Evolutionary conservation across 2,888 invertebrate species (phyloP), one percentile per base, ranked within the genome.

Genomic region (Sipha maydis): DNA sequence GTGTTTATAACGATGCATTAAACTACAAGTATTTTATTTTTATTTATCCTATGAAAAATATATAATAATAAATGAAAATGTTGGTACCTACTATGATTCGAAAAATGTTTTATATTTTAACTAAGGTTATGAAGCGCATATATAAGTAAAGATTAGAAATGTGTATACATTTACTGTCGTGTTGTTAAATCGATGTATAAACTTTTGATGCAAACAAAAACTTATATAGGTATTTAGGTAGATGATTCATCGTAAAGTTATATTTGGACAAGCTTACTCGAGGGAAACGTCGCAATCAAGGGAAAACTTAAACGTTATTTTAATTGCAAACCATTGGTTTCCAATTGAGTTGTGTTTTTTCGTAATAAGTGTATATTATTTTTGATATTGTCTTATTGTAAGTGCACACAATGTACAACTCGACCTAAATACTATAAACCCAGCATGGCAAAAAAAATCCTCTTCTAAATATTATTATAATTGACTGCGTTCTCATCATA

Each of bases 241-340:
- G 54, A 83, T 25, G 48, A 38, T 54, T 25, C n/a, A 19, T n/a
- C 31, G 25, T 31, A 82, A 83, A 83, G 83, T 83, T 83, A n/a
- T 83, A 67, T 67, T 76, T 31, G 76, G 67, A 85, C 76, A 61
- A 77, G 41, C 77, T 76, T 85, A 85, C 48, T 41, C 67, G 17
- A 31, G 84, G 28, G 76, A 21, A 21, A 75, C 73, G 41, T 25
- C 76, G 41, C 21, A 14, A 84, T 61, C 31, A 14, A 75, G 54
- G 28, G 56, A 75, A 75, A 34, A 54, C 67, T 41, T 28, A 8
- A 84, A 84, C 75, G 75, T 76, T 56, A 84, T 61, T 77, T 85
- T 85, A 85, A 85, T 85, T 67, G 67, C 48, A 25, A 69, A 25
- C n/a, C 28, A 25, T 61, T 25, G 28, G 61, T 61, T 61, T 61